Evolutionary conservation across 2,888 invertebrate species (phyloP), one percentile per base, ranked within the genome.

Genomic region (Digitonthophagus gazella): DNA sequence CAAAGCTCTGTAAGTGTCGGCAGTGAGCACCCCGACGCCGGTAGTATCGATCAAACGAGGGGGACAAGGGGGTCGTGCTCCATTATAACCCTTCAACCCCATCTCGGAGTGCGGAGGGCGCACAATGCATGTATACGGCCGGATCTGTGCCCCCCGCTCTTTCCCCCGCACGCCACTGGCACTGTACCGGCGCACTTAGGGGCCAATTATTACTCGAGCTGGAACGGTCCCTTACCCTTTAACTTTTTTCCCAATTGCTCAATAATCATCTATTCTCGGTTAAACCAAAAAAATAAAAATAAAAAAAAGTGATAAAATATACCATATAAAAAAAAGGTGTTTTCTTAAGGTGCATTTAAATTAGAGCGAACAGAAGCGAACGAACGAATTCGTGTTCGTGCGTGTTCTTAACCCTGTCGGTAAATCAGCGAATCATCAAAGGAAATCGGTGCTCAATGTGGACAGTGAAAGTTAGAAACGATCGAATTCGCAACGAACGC

Each of bases 11-110:
- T 72, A 72, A 73, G 72, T 71, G 72, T 72, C 68, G 71, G 69
- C 58, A 65, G 19, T 68, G 65, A 65, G 68, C 71, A 28, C 69
- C 69, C 65, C 69, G 73, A 69, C 72, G 71, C 72, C 71, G 72
- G 72, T 71, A 73, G 74, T 76, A 76, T 75, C 75, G 74, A 76
- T 75, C 75, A 76, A 75, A 73, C 76, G 73, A 71, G 74, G 74
- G 71, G 71, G 73, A 71, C 72, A 73, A 71, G 73, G 71, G 72
- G 71, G 63, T 63, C 55, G 54, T 18, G 66, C 65, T 73, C 75
- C 72, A 74, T 75, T 75, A 75, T 74, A 75, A 74, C 74, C 74
- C 74, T 76, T 76, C 61, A 61, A 61, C 61, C 61, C 61, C 61
- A 61, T 61, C 61, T 61, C 61, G 61, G 61, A 61, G 61, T 19